These are phyloP conservation scores for Neosilurus hyrtlii DNA, from an alignment of 2,797 vertebrate species.

Conservation along the genomic window DNA sequence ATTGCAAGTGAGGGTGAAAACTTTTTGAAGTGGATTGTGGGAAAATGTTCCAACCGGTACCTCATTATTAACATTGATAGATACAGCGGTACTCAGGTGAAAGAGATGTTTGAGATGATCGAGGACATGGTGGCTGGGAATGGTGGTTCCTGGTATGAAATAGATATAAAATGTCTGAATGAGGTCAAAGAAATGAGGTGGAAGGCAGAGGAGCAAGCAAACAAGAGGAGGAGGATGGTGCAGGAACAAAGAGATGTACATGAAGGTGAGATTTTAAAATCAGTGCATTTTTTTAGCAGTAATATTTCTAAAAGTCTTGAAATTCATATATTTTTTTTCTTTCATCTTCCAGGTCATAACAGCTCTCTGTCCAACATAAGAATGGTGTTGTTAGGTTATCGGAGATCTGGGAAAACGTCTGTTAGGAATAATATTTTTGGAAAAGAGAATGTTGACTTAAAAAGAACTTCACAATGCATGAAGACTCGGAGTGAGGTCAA, in stretches of 20 bases:
- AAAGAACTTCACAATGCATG: slow-evolving; percentile 39
- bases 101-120: slow-evolving; percentile 58
- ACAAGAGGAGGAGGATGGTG: slow-evolving; percentile 29
- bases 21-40: slow-evolving; percentile 57
- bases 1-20: slow-evolving; percentile 59
- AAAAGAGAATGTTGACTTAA: not conserved
- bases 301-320: not conserved
- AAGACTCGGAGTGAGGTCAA: slow-evolving; percentile 43
- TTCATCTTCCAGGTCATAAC: slow-evolving; percentile 32
- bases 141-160: slow-evolving; percentile 37
- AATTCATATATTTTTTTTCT: not conserved
- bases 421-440: slow-evolving; percentile 47
- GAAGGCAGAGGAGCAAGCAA: slow-evolving; percentile 26
- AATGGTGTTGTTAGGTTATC: slow-evolving; percentile 47
- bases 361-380: slow-evolving; percentile 39
- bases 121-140: slow-evolving; percentile 55
- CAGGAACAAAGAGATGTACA: slow-evolving; percentile 25
- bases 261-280: slow-evolving; percentile 23
- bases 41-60: slow-evolving; percentile 63
- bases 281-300: not conserved
- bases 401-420: slow-evolving; percentile 52
- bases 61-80: slow-evolving; percentile 59
- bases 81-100: slow-evolving; percentile 52
- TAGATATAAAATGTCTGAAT: slow-evolving; percentile 41
- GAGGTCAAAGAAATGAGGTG: slow-evolving; percentile 27